A percentile compares a stretch with the other conserved stretches of the same genome.
These are phyloP conservation scores for Motacilla alba DNA, from an alignment of 2,113 vertebrate genomes.

Conservation along the genomic window DNA sequence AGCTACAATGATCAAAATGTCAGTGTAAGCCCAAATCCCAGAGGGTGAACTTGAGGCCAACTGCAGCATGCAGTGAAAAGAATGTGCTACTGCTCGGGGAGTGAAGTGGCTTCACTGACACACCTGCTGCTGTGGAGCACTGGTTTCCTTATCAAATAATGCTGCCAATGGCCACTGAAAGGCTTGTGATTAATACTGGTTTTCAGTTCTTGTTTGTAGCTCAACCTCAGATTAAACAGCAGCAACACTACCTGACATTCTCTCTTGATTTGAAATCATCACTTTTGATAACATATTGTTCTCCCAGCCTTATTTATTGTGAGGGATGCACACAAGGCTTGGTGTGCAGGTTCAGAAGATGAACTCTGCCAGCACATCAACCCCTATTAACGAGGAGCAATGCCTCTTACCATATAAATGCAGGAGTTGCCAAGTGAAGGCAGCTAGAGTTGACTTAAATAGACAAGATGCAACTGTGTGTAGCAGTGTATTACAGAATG, in stretches of 20 bases:
- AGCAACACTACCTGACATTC: neutral
- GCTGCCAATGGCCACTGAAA: neutral
- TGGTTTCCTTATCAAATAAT: neutral
- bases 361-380: neutral
- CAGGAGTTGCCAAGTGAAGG: neutral
- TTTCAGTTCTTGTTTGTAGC: neutral
- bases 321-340: neutral
- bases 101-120: neutral
- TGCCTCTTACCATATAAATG: neutral
- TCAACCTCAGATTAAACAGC: neutral
- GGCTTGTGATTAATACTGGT: neutral
- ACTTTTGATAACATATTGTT: neutral
- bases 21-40: neutral
- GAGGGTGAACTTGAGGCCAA: neutral
- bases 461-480: neutral
- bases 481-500: neutral
- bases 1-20: neutral
- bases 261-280: neutral
- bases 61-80: neutral
- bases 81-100: neutral
- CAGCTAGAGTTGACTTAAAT: neutral
- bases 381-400: neutral
- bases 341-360: neutral
- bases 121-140: neutral
- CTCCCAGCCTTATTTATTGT: neutral